phyloP scores from a whole-genome alignment of 2,113 vertebrate genomes.

The Etheostoma spectabile region DNA sequence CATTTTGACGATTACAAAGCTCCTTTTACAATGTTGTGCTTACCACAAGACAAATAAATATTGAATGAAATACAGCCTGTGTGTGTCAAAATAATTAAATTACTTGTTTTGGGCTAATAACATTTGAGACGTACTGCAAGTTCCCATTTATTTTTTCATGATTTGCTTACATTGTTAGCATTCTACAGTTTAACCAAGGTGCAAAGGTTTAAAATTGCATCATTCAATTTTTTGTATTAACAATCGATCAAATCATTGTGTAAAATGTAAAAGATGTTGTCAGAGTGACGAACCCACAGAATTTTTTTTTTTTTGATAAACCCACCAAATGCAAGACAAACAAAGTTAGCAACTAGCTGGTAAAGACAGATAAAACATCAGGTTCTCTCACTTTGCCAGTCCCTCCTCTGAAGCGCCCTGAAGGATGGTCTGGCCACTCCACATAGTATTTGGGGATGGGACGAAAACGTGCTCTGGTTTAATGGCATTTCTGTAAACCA shows the following conservation, averaged over 20 bases:
- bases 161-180: neutral
- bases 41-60: constrained; percentile 7
- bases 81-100: neutral
- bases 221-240: neutral
- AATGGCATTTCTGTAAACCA: too few species aligned
- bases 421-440: too few species aligned
- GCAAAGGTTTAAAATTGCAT: neutral
- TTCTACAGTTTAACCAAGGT: neutral
- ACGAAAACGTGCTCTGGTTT: too few species aligned
- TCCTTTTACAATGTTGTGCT: neutral
- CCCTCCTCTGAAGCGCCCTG: too few species aligned
- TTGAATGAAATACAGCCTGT: neutral
- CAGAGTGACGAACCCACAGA: neutral
- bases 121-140: neutral
- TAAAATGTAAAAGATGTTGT: neutral
- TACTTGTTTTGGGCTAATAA: neutral
- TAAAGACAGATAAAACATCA: neutral
- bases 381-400: neutral
- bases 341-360: neutral
- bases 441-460: too few species aligned
- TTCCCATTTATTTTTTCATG: neutral
- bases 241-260: neutral
- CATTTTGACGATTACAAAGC: neutral
- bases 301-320: too few species aligned
- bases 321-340: neutral